Percentiles rank a stretch among this genome's conserved stretches.
Conservation (phyloP, 2,888 invertebrate species). For the Lepidochitona cinerea region DNA sequence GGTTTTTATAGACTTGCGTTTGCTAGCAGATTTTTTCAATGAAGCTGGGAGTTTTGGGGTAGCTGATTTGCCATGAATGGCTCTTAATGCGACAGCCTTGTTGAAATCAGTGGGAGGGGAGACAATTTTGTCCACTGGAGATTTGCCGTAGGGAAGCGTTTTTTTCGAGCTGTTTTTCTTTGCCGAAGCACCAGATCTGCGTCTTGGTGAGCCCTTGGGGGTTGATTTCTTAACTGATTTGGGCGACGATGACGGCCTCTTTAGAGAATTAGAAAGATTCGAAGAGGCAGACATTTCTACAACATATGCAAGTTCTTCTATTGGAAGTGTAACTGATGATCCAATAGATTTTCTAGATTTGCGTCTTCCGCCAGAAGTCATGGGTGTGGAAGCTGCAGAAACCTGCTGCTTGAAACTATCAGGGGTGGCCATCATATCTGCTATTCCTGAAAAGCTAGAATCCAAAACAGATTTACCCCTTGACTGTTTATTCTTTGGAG, state of each 20-base stretch:
- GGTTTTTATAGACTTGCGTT: slow-evolving; percentile 10
- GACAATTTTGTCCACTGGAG: slow-evolving; percentile 27
- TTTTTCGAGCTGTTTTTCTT: slow-evolving; percentile 3
- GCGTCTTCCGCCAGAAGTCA: neutral
- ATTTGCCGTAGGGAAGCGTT: slow-evolving; percentile 8
- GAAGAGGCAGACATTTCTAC: neutral
- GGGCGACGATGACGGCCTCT: neutral
- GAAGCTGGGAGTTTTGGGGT: slow-evolving; percentile 51
- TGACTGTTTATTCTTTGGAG: neutral
- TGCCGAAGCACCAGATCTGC: neutral
- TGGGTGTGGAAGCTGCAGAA: slow-evolving; percentile 9
- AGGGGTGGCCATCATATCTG: slow-evolving; percentile 28
- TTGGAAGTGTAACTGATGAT: neutral
- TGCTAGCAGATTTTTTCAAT: neutral
- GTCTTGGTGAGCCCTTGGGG: too few species aligned
- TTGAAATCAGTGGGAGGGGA: slow-evolving; percentile 45
- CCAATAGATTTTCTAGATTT: neutral
- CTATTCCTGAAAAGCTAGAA: slow-evolving; percentile 31
- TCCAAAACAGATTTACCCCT: slow-evolving; percentile 12
- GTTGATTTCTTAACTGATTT: neutral
- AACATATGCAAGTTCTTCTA: neutral
- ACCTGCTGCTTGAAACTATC: neutral
- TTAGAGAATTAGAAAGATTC: neutral
- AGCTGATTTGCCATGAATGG: slow-evolving; percentile 61
- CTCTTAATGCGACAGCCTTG: slow-evolving; percentile 56